Evolutionary conservation across 2,888 invertebrate genomes (phyloP), one percentile per base, ranked within the genome.

Genomic region (Tetragnatha montana): DNA sequence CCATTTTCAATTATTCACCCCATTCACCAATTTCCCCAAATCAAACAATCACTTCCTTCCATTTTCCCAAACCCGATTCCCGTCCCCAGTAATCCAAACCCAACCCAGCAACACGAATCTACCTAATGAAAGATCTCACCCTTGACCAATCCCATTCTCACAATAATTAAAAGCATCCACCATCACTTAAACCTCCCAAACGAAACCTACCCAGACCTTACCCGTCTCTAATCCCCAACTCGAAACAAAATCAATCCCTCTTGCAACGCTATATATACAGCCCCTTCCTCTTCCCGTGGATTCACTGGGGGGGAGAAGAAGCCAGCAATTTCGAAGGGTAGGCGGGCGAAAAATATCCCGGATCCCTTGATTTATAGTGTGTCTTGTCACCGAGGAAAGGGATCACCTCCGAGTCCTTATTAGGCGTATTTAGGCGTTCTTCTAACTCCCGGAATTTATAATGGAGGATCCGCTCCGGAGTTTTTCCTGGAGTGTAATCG

Each of bases 301-400:
- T 2, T 49, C 73, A 35, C 35, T 68, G 10, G 86, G 79, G 68
- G 47, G 74, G 47, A 80, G 74, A 80, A 86, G 80, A 35, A 35
- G 35, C 2, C 68, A 21, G 86, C 69, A 80, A 86, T 86, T 73
- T 83, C 75, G 83, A 73, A n/a, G 47, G 60, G 84, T 69, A 51
- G 71, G 51, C 79, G 60, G 51, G n/a, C 49, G 21, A 47, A 71
- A 79, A 86, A 86, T 86, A 86, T 86, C 86, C 80, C 73, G 80
- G 80, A 35, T 35, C 49, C 70, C 35, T 79, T 86, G 86, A 86
- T 86, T 86, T 79, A 86, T 86, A 73, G 86, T n/a, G 47, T 73
- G 51, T 19, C 86, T 86, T 86, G 85, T 86, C 86, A 74, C 68
- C n/a, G 22, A 68, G 49, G 51, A 74, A 12, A 49, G 51, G 85